A percentile compares a stretch with the other conserved stretches of the same genome.
Conservation (phyloP, 1,140 invertebrate species). For the Scaptomyza graminum region DNA sequence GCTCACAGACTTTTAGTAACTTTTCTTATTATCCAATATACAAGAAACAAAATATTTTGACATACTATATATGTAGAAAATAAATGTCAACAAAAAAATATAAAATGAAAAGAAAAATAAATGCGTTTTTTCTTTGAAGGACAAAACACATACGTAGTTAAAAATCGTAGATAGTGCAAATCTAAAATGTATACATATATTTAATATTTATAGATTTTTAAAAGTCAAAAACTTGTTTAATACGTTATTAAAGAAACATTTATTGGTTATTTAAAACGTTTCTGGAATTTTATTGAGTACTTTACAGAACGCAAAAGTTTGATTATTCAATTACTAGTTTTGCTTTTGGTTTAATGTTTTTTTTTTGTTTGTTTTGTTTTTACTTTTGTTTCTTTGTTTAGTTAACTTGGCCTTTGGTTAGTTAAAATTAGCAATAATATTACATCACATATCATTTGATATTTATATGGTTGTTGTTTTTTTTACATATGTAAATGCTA, state of each 20-base stretch:
- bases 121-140: conserved; percentile 16
- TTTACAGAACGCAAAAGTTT: conserved; percentile 67
- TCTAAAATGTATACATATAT: conserved; percentile 6
- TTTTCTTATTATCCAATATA: conserved; percentile 40
- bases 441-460: conserved; percentile 74
- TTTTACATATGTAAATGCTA: conserved; percentile 70
- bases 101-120: conserved; percentile 15
- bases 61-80: not conserved
- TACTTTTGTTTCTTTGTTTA: conserved; percentile 65
- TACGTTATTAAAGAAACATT: conserved; percentile 75
- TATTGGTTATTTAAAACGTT: conserved; percentile 68
- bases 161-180: conserved; percentile 52
- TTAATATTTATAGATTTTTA: conserved; percentile 8
- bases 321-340: conserved; percentile 51
- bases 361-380: conserved; percentile 46
- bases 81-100: conserved; percentile 21
- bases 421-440: conserved; percentile 83
- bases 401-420: conserved; percentile 84
- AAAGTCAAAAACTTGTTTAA: conserved; percentile 29
- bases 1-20: conserved; percentile 68
- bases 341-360: conserved; percentile 50
- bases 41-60: conserved; percentile 21
- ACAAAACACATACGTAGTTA: conserved; percentile 72
- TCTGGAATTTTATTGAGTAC: conserved; percentile 49
- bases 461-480: conserved; percentile 47